Evolutionary conservation across 1,140 invertebrate genomes (phyloP).

Genomic region (Plectus sambesii): DNA sequence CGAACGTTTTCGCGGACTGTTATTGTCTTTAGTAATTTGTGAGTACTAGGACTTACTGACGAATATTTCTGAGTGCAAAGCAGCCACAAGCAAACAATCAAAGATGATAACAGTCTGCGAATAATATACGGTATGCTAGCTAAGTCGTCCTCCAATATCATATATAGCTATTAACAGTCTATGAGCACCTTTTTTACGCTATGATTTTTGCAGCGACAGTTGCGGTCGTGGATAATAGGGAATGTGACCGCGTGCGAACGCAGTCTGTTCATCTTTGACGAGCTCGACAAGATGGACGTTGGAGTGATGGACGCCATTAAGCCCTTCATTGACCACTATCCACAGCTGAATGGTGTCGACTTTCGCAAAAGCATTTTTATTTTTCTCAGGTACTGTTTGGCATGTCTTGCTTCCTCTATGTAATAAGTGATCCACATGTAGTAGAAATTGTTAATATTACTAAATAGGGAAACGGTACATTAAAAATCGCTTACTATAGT

Average conservation of each 20-base stretch:
- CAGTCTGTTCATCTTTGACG: conserved; percentile 88
- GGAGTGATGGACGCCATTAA: conserved; percentile 70
- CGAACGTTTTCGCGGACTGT: too few species aligned
- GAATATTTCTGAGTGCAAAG: conserved; percentile 10
- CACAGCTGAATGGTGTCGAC: conserved; percentile 51
- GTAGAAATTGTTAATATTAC: not conserved
- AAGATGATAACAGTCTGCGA: too few species aligned
- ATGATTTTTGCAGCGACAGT: conserved; percentile 49
- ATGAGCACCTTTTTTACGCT: not conserved
- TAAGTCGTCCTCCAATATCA: too few species aligned
- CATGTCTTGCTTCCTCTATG: not conserved
- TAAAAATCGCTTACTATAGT: too few species aligned
- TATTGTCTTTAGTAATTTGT: too few species aligned
- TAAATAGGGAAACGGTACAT: not conserved
- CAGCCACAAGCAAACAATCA: conserved; percentile 3
- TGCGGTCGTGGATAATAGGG: conserved; percentile 54
- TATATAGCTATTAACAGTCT: too few species aligned
- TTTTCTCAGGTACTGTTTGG: conserved; percentile 58
- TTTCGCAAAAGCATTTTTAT: conserved; percentile 67
- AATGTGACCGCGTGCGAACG: conserved; percentile 59
- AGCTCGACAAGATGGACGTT: conserved; percentile 81
- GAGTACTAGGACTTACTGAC: too few species aligned
- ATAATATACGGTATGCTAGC: too few species aligned
- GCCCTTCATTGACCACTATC: conserved; percentile 75
- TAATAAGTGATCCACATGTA: not conserved